These are phyloP conservation scores for Anas flavirostris DNA, from an alignment of 2,797 vertebrate species.

Conservation along the genomic window DNA sequence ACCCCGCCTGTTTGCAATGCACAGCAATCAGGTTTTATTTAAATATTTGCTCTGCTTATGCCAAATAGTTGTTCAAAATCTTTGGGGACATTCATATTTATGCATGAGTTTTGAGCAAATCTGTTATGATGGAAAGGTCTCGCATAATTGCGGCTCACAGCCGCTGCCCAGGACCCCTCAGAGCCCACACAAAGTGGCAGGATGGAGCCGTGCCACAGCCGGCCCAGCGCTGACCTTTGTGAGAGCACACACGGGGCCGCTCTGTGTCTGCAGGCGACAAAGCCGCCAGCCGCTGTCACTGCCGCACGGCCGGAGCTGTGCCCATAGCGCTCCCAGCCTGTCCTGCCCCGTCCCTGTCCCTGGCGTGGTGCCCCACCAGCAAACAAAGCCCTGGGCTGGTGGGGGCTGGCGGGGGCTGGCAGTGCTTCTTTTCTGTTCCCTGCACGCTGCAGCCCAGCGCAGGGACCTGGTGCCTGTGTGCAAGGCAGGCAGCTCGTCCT, in stretches of 20 bases:
- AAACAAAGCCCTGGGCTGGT: background rate
- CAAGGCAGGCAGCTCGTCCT: background rate
- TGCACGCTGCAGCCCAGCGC: fast-evolving
- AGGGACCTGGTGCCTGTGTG: background rate
- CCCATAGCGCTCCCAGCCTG: fast-evolving
- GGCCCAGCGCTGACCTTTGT: background rate
- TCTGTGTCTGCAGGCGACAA: background rate
- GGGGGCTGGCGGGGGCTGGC: background rate
- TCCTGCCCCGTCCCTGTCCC: background rate
- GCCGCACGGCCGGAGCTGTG: background rate
- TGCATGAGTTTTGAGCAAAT: conserved; percentile 57
- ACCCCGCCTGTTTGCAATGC: background rate
- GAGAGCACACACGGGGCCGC: background rate
- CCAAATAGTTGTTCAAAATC: conserved; percentile 53
- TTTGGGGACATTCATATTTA: conserved; percentile 62
- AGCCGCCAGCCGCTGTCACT: background rate
- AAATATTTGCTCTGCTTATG: conserved; percentile 58
- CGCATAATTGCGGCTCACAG: background rate
- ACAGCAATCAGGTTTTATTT: conserved; percentile 42
- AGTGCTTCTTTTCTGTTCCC: fast-evolving
- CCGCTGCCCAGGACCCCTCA: conserved; percentile 39
- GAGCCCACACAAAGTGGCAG: conserved; percentile 6
- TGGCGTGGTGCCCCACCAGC: background rate
- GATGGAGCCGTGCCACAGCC: background rate
- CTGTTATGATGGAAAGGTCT: conserved; percentile 61